Evolutionary conservation across 2,113 vertebrate species (phyloP).

Genomic region (Pollimyrus isidori): DNA sequence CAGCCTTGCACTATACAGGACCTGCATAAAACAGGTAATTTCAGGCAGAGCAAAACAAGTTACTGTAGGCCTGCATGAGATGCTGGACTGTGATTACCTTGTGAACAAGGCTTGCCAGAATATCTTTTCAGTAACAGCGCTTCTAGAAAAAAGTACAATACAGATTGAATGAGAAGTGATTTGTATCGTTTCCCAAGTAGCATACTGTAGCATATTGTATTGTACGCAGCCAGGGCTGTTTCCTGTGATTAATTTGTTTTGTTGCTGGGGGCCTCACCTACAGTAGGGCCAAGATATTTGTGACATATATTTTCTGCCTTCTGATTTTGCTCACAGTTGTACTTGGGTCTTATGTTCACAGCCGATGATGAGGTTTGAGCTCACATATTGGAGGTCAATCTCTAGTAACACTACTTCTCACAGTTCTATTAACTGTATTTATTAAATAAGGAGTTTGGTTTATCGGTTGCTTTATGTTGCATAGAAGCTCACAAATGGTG

Average conservation of each 20-base stretch:
- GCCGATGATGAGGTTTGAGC: not conserved
- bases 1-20: not conserved
- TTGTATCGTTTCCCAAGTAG: not conserved
- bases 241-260: not conserved
- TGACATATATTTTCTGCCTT: not conserved
- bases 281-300: not conserved
- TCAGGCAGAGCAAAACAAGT: not conserved
- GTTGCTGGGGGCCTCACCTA: not conserved
- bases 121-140: not conserved
- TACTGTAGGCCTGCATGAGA: not conserved
- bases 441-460: not conserved
- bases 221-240: not conserved
- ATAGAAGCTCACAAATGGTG: not conserved
- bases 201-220: not conserved
- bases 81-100: not conserved
- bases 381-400: not conserved
- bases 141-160: not conserved
- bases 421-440: no score
- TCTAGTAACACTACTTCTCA: not conserved
- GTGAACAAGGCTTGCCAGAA: not conserved
- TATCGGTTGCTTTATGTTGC: not conserved
- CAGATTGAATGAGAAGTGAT: not conserved
- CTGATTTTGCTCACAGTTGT: not conserved
- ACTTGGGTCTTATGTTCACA: not conserved
- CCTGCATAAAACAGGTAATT: not conserved